A percentile compares a stretch with the other conserved stretches of the same genome.
phyloP scores from a whole-genome alignment of 2,113 vertebrate genomes.

The Chaenocephalus aceratus region DNA sequence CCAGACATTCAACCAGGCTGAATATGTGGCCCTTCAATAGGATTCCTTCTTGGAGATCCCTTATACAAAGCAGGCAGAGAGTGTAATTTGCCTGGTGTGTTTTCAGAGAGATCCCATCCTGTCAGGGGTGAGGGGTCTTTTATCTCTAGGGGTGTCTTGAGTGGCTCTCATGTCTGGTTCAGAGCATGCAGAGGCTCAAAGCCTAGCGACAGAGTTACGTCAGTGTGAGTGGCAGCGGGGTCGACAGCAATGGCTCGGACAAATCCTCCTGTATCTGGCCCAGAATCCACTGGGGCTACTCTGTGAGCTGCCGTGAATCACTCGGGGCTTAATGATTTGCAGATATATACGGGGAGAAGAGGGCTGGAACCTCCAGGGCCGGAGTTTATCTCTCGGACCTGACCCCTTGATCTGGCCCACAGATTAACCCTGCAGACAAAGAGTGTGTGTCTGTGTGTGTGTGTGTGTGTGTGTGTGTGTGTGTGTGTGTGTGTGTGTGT shows the following conservation, averaged over 20 bases:
- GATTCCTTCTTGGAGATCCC: slow-evolving; percentile 53
- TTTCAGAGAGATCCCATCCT: slow-evolving; percentile 64
- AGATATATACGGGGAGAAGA: slow-evolving; percentile 65
- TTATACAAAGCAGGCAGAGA: slow-evolving; percentile 55
- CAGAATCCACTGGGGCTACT: slow-evolving; percentile 59
- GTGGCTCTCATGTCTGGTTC: slow-evolving; percentile 60
- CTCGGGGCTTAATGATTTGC: slow-evolving; percentile 80
- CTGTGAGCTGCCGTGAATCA: slow-evolving; percentile 71
- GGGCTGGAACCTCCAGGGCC: slow-evolving; percentile 64
- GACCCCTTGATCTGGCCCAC: slow-evolving; percentile 80
- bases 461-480: slow-evolving; percentile 10
- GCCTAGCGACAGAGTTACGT: slow-evolving; percentile 42
- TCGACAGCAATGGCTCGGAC: slow-evolving; percentile 39
- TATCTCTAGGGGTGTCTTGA: slow-evolving; percentile 66
- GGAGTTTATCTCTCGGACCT: slow-evolving; percentile 79
- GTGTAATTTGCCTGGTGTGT: slow-evolving; percentile 58
- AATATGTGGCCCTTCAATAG: slow-evolving; percentile 66
- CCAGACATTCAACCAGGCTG: slow-evolving; percentile 49
- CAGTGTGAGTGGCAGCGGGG: slow-evolving; percentile 47
- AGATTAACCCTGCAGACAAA: slow-evolving; percentile 78
- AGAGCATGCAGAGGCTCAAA: slow-evolving; percentile 54
- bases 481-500: slow-evolving; percentile 8
- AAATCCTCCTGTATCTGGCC: slow-evolving; percentile 68
- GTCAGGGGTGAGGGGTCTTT: slow-evolving; percentile 72
- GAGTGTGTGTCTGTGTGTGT: slow-evolving; percentile 39